Conservation (phyloP, 1,140 invertebrate species). For the Sinonovacula constricta region DNA sequence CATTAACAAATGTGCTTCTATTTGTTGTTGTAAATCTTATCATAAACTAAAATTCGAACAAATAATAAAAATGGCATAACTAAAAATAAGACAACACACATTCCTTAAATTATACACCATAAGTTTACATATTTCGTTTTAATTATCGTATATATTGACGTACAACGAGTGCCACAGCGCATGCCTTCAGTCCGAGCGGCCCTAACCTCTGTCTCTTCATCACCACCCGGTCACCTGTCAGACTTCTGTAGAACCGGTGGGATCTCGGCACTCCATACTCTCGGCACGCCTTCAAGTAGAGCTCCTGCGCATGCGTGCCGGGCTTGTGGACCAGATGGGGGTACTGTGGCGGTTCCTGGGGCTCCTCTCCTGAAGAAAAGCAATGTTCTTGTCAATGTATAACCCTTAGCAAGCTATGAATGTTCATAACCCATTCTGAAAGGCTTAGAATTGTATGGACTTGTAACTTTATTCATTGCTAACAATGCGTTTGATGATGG, state of each 20-base stretch:
- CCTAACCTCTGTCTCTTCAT: constrained; percentile 29
- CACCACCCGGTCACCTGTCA: background rate
- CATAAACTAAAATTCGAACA: too few species aligned
- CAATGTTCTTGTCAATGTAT: background rate
- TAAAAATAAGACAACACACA: too few species aligned
- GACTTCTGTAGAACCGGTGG: constrained; percentile 20
- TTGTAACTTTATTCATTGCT: background rate
- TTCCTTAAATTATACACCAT: too few species aligned
- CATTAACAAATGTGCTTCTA: too few species aligned
- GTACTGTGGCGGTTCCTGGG: constrained; percentile 31
- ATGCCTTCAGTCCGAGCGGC: constrained; percentile 34
- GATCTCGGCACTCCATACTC: constrained; percentile 8
- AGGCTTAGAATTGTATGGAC: background rate
- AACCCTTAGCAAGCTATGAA: background rate
- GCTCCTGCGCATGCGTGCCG: constrained; percentile 36
- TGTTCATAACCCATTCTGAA: background rate
- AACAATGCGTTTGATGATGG: background rate
- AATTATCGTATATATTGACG: too few species aligned
- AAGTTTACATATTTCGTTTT: too few species aligned
- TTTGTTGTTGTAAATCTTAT: too few species aligned
- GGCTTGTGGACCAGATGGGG: constrained; percentile 42
- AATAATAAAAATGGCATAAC: too few species aligned
- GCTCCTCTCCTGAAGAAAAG: constrained; percentile 24
- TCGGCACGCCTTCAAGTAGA: constrained; percentile 38
- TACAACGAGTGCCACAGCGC: constrained; percentile 33